These are phyloP conservation scores for Hermaeophaga mercurialis DNA, from an alignment of 2,888 invertebrate genomes.

Conservation along the genomic window DNA sequence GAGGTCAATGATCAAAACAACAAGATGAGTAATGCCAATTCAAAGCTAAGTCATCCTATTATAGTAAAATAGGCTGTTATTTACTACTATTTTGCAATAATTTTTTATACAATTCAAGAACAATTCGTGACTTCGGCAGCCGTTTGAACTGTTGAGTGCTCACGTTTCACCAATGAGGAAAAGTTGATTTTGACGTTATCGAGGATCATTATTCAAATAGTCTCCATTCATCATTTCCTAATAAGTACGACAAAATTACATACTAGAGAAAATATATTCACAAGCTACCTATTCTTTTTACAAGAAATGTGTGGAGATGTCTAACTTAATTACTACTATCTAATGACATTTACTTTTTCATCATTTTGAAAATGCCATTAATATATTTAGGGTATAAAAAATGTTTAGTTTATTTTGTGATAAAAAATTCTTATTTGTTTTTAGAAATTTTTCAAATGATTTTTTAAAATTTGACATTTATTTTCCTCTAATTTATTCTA, in stretches of 20 bases:
- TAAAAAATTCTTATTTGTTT: too few relatives aligned
- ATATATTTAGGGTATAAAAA: too few relatives aligned
- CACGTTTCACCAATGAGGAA: constrained; percentile 12
- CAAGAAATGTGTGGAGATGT: too few relatives aligned
- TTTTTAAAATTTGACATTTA: too few relatives aligned
- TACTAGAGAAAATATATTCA: too few relatives aligned
- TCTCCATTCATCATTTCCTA: background rate
- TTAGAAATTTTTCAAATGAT: too few relatives aligned
- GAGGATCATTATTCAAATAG: background rate
- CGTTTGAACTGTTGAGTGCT: background rate
- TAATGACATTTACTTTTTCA: too few relatives aligned
- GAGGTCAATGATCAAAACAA: constrained; percentile 3
- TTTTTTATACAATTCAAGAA: constrained; percentile 3
- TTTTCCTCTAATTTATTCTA: too few relatives aligned
- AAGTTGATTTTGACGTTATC: background rate
- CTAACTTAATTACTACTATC: too few relatives aligned
- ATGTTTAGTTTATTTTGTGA: too few relatives aligned
- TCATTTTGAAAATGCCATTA: too few relatives aligned
- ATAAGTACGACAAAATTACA: background rate
- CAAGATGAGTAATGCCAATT: background rate
- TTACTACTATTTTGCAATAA: constrained; percentile 14
- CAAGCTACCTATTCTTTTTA: too few relatives aligned
- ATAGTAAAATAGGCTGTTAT: constrained; percentile 10
- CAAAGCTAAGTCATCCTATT: background rate
- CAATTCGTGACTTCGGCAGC: constrained; percentile 1